Evolutionary conservation across 1,140 invertebrate genomes (phyloP), one percentile per base, ranked within the genome.

Genomic region (Drosophila kanapiae): DNA sequence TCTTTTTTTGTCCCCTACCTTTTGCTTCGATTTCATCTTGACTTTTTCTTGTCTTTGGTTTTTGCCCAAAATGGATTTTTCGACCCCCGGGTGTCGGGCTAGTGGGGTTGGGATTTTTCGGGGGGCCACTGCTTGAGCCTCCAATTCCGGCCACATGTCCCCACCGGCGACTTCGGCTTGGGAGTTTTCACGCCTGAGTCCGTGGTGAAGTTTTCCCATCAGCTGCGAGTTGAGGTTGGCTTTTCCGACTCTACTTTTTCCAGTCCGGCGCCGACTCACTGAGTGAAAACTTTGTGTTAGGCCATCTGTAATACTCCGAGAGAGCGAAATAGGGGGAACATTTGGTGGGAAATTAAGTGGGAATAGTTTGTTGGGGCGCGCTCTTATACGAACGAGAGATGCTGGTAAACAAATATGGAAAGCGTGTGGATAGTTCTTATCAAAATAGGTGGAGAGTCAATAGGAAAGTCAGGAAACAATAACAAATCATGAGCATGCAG

Each of bases 341-440:
- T n/a, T n/a, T n/a, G n/a, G n/a, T n/a, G n/a, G n/a, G n/a, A n/a
- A n/a, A 48, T 60, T 48, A 0, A 2, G 1, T 75, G 69, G 69
- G 71, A 75, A 75, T 69, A 75, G 57, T 48, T 37, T 0, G n/a
- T 40, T 2, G 29, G 5, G 0, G 0, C 9, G 6, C 4, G 10
- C 68, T 70, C 68, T 71, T 71, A 71, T 71, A 71, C 40, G n/a
- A 68, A 33, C 40, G 54, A 48, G 65, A 72, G 48, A 35, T 56
- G 47, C 35, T 64, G 53, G 63, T 63, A 70, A 74, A 80, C 53
- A 76, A 72, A 42, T 57, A 69, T 67, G 48, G 43, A 54, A 31
- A 57, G 27, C 65, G 75, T 62, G 80, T n/a, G n/a, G 84, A 75
- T 78, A 80, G 77, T 80, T 72, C 74, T 88, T 84, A 84, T 84